Percentiles rank a stretch among this genome's conserved stretches.
phyloP scores from a whole-genome alignment of 1,140 invertebrate genomes.

The Euborellia annulipes region DNA sequence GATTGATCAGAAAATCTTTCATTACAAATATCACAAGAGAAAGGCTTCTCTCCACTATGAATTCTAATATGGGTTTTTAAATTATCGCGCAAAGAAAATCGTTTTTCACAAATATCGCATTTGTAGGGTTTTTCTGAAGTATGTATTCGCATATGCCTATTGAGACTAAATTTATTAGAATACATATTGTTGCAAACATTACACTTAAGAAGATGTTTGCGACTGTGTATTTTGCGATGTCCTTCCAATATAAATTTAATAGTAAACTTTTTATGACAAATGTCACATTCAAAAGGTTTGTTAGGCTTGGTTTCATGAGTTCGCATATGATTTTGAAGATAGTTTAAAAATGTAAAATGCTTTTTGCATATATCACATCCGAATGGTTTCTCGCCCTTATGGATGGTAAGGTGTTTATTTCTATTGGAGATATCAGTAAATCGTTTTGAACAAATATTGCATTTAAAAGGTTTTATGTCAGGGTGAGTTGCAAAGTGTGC shows the following conservation, averaged over 20 bases:
- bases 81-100: slow-evolving; percentile 24
- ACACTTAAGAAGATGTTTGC: background rate
- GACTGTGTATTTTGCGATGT: background rate
- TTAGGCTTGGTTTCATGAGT: too few relatives aligned
- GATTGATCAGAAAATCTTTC: slow-evolving; percentile 1
- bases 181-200: slow-evolving; percentile 1
- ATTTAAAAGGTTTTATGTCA: too few relatives aligned
- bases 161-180: background rate
- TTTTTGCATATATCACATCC: too few relatives aligned
- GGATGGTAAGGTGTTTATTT: too few relatives aligned
- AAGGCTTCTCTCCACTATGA: slow-evolving; percentile 14
- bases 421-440: too few relatives aligned
- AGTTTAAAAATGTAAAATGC: too few relatives aligned
- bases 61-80: slow-evolving; percentile 30
- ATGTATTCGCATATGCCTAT: background rate
- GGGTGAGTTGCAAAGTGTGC: too few relatives aligned
- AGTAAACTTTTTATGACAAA: slow-evolving; percentile 1
- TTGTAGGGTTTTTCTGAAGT: slow-evolving; percentile 5
- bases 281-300: background rate
- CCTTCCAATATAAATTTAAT: background rate
- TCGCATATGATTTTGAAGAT: too few relatives aligned
- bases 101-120: slow-evolving; percentile 16
- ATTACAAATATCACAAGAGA: slow-evolving; percentile 3
- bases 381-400: too few relatives aligned
- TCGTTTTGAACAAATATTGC: too few relatives aligned